Base-by-base conservation (phyloP, 2,113 vertebrate genomes). In the Tachysurus vachellii region DNA sequence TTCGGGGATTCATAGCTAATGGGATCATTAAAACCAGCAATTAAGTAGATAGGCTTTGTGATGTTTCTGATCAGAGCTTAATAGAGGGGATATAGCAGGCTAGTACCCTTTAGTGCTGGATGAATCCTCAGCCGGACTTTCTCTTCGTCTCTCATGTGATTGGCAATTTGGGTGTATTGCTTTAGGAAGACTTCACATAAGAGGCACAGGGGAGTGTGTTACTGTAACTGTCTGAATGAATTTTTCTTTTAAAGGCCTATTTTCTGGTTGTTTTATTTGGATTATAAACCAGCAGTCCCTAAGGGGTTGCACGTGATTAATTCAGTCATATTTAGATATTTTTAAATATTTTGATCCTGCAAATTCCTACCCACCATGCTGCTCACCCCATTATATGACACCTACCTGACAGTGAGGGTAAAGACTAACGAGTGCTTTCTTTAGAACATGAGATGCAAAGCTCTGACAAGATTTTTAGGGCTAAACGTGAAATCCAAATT, bases 21-120 rank as follows among this genome's bases (percentile, higher is more conserved):
- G 84, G 84, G 85, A 80, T 88, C 86, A 88, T 90, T 89, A 90
- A 62, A 88, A 80, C 80, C 54, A 31, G 80, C 84, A 88, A 89
- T 89, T 86, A 88, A 44, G 47, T 81, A 73, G 47, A 88, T 23
- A 85, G 80, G 54, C 66, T 64, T 85, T 88, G 64, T 84, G 84
- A 80, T 64, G 86, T 80, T 83, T 47, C 47, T 50, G 83, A 83
- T 88, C 68, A 75, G 76, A 77, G 17, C 10, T 64, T 90, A 80
- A 89, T 84, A 62, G 86, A 21, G 21, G 16, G 75, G 84, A 80
- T 73, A 79, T 54, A 80, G 84, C 31, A 50, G 73, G 81, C 56
- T 50, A 82, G 79, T 56, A 61, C 42, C 79, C 71, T 87, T 80
- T 57, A 42, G 12, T 70, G 54, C 36, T 77, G 16, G 50, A 61